Evolutionary conservation across 2,797 vertebrate species (phyloP).

Genomic region (Pygocentrus nattereri): DNA sequence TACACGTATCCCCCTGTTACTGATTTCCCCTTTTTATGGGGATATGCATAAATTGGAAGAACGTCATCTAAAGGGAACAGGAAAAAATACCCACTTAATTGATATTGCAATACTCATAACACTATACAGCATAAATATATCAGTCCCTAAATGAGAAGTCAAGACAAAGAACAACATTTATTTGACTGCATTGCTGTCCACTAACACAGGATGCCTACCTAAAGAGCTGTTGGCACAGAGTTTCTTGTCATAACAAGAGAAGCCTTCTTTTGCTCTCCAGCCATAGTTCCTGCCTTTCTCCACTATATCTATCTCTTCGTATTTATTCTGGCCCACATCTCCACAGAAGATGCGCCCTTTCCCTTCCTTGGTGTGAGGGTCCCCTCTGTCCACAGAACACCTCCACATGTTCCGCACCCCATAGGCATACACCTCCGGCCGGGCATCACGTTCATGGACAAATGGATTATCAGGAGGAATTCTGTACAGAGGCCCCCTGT

Average conservation of each 20-base stretch:
- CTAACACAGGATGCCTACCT: conserved; percentile 73
- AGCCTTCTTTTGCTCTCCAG: conserved; percentile 95
- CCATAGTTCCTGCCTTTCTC: conserved; percentile 93
- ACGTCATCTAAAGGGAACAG: conserved; percentile 83
- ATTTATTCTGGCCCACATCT: conserved; percentile 96
- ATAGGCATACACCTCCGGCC: conserved; percentile 90
- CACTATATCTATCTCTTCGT: conserved; percentile 92
- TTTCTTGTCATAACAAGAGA: conserved; percentile 94
- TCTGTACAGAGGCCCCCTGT: conserved; percentile 84
- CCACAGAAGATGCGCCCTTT: conserved; percentile 94
- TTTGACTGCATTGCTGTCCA: background rate
- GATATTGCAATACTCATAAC: background rate
- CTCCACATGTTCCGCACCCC: conserved; percentile 98
- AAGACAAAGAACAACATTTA: no score
- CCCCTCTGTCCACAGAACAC: conserved; percentile 92
- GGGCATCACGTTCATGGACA: conserved; percentile 74
- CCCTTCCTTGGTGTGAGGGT: conserved; percentile 82
- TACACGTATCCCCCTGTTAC: conserved; percentile 95
- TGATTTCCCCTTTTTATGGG: conserved; percentile 93
- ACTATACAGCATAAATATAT: background rate
- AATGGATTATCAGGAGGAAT: conserved; percentile 94
- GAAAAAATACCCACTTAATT: background rate
- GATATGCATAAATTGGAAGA: conserved; percentile 93
- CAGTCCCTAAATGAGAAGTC: background rate
- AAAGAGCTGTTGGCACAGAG: conserved; percentile 91